Evolutionary conservation across 2,113 vertebrate genomes (phyloP), one percentile per base, ranked within the genome.

Genomic region (Centropus unirufus): DNA sequence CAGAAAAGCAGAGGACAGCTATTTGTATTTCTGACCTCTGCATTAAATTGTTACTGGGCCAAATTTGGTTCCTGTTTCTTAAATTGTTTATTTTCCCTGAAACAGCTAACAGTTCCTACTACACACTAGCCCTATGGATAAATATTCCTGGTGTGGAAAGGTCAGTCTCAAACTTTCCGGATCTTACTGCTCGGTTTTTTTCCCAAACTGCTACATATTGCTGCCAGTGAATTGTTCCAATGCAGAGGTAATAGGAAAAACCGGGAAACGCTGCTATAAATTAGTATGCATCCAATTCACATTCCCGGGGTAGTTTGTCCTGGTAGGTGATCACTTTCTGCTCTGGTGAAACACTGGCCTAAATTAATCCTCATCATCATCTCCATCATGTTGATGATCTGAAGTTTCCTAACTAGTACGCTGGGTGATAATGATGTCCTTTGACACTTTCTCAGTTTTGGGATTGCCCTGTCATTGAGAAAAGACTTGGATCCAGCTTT

Each of bases 401-500:
- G 46, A 24, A 59, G 51, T 69, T 90, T 59, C 23, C 67, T 30
- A 70, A 30, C 44, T 61, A 27, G 13, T 61, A 12, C 54, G 26
- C 46, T 55, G 30, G 44, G 20, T 27, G 42, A 27, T 12, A 17
- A 30, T 22, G 32, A 36, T 46, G 32, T 62, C 34, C 73, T 63
- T 29, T 39, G 55, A 69, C 20, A 87, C 49, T 49, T 36, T 30
- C 9, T 92, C 22, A 14, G 21, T 83, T 83, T 54, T 83, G 3
- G 77, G 55, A 77, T 87, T 70, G n/a, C 14, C 18, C 32, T 93
- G 52, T 68, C 86, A 79, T n/a, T 52, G n/a, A 87, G 69, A 70
- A 83, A 68, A 92, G 40, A 89, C 78, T 78, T 57, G 78, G 61
- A 91, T 84, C 19, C 52, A 87, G 44, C 66, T 92, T 92, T 93